A percentile compares a stretch with the other conserved stretches of the same genome.
These are phyloP conservation scores for Calosoma granatense DNA, from an alignment of 1,140 invertebrate genomes.

Conservation along the genomic window DNA sequence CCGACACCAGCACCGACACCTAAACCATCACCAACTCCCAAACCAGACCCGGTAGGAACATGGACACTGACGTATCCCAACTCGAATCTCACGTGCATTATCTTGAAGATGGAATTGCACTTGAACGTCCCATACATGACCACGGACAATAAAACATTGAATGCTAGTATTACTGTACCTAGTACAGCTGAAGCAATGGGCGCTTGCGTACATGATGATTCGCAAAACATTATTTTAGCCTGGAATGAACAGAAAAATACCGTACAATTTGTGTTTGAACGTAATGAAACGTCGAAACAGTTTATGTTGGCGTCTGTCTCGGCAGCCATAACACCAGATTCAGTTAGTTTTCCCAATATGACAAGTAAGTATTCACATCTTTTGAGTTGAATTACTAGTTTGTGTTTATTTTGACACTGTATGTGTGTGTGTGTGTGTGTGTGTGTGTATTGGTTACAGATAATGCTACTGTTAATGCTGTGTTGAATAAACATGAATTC, in stretches of 20 bases:
- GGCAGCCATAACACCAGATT: slow-evolving; percentile 7
- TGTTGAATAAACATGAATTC: slow-evolving; percentile 30
- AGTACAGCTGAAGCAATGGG: slow-evolving; percentile 33
- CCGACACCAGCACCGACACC: slow-evolving; percentile 23
- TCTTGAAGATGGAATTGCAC: slow-evolving; percentile 49
- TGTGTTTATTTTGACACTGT: background rate
- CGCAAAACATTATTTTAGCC: slow-evolving; percentile 37
- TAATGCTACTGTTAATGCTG: background rate
- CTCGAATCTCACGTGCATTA: slow-evolving; percentile 43
- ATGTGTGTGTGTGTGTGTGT: too few species aligned
- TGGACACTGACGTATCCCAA: slow-evolving; percentile 40
- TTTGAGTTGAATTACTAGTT: background rate
- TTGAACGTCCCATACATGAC: slow-evolving; percentile 46
- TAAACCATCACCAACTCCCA: slow-evolving; percentile 18
- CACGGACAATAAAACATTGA: slow-evolving; percentile 22
- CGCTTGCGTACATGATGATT: slow-evolving; percentile 32
- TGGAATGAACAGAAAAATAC: slow-evolving; percentile 34
- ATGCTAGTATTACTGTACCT: slow-evolving; percentile 37
- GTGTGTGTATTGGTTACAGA: too few species aligned
- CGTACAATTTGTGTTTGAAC: slow-evolving; percentile 36
- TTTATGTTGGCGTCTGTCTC: slow-evolving; percentile 20
- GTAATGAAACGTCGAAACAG: slow-evolving; percentile 32
- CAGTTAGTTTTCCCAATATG: slow-evolving; percentile 9
- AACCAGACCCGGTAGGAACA: slow-evolving; percentile 38
- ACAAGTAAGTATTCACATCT: slow-evolving; percentile 11